These are phyloP conservation scores for Lamellibrachia luymesi DNA, from an alignment of 1,140 invertebrate genomes.

Conservation along the genomic window DNA sequence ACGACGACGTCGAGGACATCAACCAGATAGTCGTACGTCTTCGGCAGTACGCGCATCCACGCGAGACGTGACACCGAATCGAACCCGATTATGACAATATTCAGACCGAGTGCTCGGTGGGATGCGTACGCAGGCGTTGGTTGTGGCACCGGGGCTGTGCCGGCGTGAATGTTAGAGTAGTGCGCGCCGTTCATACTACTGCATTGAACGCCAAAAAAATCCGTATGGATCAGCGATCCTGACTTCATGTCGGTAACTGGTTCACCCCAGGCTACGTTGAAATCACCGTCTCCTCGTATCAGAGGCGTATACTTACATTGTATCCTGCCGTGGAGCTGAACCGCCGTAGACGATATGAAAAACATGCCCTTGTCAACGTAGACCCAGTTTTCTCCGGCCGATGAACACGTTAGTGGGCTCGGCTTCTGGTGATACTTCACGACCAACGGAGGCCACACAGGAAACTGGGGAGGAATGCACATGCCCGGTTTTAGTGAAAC, in stretches of 20 bases:
- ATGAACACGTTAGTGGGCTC: slow-evolving; percentile 2
- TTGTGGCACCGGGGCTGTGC: neutral
- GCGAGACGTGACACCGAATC: slow-evolving; percentile 86
- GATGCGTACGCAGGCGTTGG: too few species aligned
- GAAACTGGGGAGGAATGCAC: neutral
- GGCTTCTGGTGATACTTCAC: neutral
- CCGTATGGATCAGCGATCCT: neutral
- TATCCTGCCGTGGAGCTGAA: slow-evolving; percentile 15
- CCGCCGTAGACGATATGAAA: slow-evolving; percentile 10
- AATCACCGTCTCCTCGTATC: neutral
- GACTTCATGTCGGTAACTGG: neutral
- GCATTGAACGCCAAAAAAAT: neutral
- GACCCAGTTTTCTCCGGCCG: slow-evolving; percentile 22
- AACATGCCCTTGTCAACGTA: slow-evolving; percentile 23
- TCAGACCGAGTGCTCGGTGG: slow-evolving; percentile 54
- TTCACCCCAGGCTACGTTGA: neutral
- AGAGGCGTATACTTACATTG: slow-evolving; percentile 17
- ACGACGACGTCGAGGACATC: slow-evolving; percentile 68
- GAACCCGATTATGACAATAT: slow-evolving; percentile 86
- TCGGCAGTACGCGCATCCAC: slow-evolving; percentile 82
- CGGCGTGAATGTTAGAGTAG: neutral
- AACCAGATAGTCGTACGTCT: slow-evolving; percentile 74
- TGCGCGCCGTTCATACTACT: neutral
- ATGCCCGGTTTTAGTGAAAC: too few species aligned
- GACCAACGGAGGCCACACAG: neutral